Evolutionary conservation across 2,888 invertebrate species (phyloP).

Genomic region (Rapana venosa): DNA sequence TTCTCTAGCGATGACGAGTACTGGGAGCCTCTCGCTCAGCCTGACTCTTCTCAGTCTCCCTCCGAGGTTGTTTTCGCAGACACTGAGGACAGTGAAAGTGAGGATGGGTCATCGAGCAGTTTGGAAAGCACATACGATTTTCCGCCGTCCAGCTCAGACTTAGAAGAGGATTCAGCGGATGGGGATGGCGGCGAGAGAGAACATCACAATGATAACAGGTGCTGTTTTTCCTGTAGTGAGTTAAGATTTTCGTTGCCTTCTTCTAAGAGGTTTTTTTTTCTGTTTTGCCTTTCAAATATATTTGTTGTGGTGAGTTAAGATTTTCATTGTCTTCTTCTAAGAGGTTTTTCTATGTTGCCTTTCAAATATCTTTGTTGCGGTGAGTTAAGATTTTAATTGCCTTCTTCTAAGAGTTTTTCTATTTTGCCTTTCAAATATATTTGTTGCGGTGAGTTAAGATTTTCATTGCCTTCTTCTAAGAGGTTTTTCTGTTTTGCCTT

Average conservation of each 20-base stretch:
- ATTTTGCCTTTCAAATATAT: no score
- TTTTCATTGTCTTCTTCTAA: no score
- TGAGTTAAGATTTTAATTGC: no score
- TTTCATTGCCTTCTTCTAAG: no score
- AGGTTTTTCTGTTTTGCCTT: no score
- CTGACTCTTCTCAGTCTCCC: constrained; percentile 8
- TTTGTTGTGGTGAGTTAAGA: no score
- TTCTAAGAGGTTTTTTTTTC: neutral
- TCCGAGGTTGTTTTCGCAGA: constrained; percentile 23
- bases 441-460: no score
- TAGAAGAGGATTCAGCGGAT: constrained; percentile 44
- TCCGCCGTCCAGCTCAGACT: constrained; percentile 15
- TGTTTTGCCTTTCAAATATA: no score
- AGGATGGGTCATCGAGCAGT: neutral
- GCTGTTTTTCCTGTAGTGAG: constrained; percentile 82
- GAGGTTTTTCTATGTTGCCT: no score
- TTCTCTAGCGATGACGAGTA: neutral
- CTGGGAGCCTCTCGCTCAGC: constrained; percentile 2
- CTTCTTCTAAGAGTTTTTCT: no score
- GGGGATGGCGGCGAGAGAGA: constrained; percentile 54
- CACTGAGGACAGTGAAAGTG: neutral
- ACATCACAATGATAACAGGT: constrained; percentile 83
- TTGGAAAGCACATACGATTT: neutral
- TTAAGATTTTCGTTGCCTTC: no score
- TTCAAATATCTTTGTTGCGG: no score